These are phyloP conservation scores for Eilema griseolum DNA, from an alignment of 2,888 invertebrate genomes.

Conservation along the genomic window DNA sequence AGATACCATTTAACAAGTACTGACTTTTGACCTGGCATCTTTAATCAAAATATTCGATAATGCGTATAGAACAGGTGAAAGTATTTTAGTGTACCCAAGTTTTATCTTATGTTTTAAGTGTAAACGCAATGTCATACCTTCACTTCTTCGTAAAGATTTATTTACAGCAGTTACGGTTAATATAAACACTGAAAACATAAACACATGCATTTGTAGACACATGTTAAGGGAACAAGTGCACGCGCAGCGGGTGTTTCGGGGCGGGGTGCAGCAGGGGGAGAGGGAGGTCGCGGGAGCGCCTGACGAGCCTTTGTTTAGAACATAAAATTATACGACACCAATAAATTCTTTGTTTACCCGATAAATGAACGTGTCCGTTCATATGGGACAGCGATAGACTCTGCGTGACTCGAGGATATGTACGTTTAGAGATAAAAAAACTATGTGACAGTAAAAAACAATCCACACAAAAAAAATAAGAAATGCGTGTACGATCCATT, in stretches of 20 bases:
- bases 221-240: constrained; percentile 79
- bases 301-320: constrained; percentile 84
- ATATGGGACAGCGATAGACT: constrained; percentile 68
- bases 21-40: constrained; percentile 54
- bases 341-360: constrained; percentile 85
- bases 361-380: constrained; percentile 77
- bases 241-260: constrained; percentile 67
- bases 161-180: constrained; percentile 69
- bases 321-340: constrained; percentile 86
- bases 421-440: constrained; percentile 47
- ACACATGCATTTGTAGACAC: constrained; percentile 80
- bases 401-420: constrained; percentile 62
- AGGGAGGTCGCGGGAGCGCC: constrained; percentile 49
- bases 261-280: constrained; percentile 30
- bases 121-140: constrained; percentile 63
- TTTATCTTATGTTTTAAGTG: constrained; percentile 48
- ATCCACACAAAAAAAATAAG: constrained; percentile 33
- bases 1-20: constrained; percentile 54
- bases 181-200: constrained; percentile 79
- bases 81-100: constrained; percentile 43
- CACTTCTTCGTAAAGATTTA: constrained; percentile 64
- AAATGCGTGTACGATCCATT: constrained; percentile 30
- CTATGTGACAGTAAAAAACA: constrained; percentile 46
- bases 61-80: constrained; percentile 44
- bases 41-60: constrained; percentile 50